A percentile compares a stretch with the other conserved stretches of the same genome.
phyloP scores from a whole-genome alignment of 2,113 vertebrate species.

The Melierax canorus region DNA sequence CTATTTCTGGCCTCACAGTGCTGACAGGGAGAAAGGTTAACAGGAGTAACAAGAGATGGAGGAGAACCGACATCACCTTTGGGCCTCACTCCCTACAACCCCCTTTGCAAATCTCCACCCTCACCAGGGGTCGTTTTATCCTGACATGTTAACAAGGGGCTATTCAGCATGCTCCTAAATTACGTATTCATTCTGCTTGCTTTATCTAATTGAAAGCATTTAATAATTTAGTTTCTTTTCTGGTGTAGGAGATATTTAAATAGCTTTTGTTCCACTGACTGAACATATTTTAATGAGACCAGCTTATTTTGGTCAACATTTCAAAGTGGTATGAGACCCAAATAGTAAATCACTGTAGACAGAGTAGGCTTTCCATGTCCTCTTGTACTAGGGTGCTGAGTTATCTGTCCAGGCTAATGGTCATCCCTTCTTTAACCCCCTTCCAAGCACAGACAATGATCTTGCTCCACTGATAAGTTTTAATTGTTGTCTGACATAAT shows the following conservation, averaged over 20 bases:
- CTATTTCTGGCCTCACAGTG: neutral
- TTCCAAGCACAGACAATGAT: neutral
- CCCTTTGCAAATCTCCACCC: neutral
- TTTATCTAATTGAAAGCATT: neutral
- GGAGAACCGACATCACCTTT: neutral
- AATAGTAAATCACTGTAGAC: neutral
- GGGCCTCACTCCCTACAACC: neutral
- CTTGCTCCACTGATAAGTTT: neutral
- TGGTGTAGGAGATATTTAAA: neutral
- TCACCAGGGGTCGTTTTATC: neutral
- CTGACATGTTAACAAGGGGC: neutral
- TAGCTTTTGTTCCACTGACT: neutral
- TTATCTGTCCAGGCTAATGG: neutral
- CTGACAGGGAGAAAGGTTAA: neutral
- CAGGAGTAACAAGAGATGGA: neutral
- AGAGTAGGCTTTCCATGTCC: neutral
- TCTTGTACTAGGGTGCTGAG: neutral
- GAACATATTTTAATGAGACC: neutral
- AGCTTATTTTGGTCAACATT: neutral
- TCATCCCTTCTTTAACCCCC: neutral
- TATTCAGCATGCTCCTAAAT: neutral
- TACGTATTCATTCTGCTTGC: neutral
- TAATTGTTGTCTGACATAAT: neutral
- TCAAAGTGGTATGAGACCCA: neutral
- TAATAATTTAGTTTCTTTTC: neutral